phyloP scores from a whole-genome alignment of 2,888 invertebrate genomes.

The Aradus depressus region DNA sequence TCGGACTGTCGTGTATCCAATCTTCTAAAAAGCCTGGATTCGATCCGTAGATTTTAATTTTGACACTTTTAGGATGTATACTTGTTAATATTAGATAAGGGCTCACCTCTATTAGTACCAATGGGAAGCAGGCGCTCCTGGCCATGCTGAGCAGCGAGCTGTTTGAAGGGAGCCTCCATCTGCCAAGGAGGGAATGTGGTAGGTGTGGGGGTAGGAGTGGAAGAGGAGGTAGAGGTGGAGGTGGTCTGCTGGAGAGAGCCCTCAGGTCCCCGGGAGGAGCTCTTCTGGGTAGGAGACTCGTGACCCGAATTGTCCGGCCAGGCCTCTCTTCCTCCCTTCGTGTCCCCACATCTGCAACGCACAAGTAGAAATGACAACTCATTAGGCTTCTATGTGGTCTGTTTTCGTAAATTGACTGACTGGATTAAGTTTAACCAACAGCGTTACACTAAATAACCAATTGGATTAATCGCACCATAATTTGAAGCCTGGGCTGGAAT shows the following conservation, averaged over 20 bases:
- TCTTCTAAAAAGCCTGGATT: no score
- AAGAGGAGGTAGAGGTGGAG: slow-evolving; percentile 32
- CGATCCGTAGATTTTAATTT: no score
- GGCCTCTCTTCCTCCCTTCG: slow-evolving; percentile 8
- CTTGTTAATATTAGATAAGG: no score
- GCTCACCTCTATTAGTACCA: slow-evolving; percentile 36
- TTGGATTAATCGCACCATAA: no score
- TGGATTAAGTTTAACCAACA: no score
- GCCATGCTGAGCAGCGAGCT: slow-evolving; percentile 32
- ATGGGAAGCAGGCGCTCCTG: slow-evolving; percentile 49
- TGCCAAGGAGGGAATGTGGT: slow-evolving; percentile 35
- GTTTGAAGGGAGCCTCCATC: slow-evolving; percentile 28
- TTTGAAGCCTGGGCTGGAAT: no score
- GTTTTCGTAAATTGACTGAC: no score
- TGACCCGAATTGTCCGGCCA: slow-evolving; percentile 39
- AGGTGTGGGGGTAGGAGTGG: slow-evolving; percentile 30
- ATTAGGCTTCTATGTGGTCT: no score
- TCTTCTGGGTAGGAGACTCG: slow-evolving; percentile 36
- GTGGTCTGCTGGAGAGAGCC: slow-evolving; percentile 34
- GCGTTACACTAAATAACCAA: no score
- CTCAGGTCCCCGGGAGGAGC: slow-evolving; percentile 22
- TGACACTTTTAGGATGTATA: no score
- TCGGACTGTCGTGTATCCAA: no score
- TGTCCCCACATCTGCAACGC: neutral
- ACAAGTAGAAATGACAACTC: neutral